Base-by-base conservation (phyloP, 2,797 vertebrate species). In the Sandelia bainsii region DNA sequence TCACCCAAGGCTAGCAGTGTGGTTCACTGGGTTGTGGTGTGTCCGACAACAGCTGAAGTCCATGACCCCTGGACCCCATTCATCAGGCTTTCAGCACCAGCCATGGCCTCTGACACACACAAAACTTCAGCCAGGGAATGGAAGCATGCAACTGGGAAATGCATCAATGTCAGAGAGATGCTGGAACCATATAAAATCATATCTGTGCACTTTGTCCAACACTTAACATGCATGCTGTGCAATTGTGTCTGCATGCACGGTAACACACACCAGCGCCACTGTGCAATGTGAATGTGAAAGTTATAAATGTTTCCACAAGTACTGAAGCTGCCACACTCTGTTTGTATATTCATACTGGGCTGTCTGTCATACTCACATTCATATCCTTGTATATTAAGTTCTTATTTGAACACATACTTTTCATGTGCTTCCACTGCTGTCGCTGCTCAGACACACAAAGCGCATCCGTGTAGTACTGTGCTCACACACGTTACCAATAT, bases 41-140 rank as follows among this genome's bases (percentile, higher is more conserved):
- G 75, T 64, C 87, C 86, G 71, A 68, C 81, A 88, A 90, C 91
- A 92, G 91, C 89, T 90, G 91, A 93, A 83, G 87, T 84, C 87
- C 80, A 12, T 88, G 90, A 90, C 87, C 89, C 62, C 76, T 84
- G 79, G 85, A 82, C 81, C 72, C 64, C 88, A 83, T 89, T 90
- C 89, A 86, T 90, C 91, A 90, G 86, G 66, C 86, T 91, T 84
- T 91, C 89, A 89, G 75, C 90, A 66, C 75, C 81, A 44, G 72
- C 79, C 75, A 25, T 73, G 87, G 77, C 78, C 85, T 82, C 83
- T 80, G 82, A 88, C 87, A 89, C 72, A 72, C 80, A 86, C 73
- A 69, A 42, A 72, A 62, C 79, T 51, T 11, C 82, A 59, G 74
- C 82, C 75, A 74, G 37, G 63, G 82, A 86, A 53, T 60, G 78